Percentiles rank a stretch among this genome's conserved stretches.
These are phyloP conservation scores for Nezara viridula DNA, from an alignment of 2,888 invertebrate species.

Conservation along the genomic window DNA sequence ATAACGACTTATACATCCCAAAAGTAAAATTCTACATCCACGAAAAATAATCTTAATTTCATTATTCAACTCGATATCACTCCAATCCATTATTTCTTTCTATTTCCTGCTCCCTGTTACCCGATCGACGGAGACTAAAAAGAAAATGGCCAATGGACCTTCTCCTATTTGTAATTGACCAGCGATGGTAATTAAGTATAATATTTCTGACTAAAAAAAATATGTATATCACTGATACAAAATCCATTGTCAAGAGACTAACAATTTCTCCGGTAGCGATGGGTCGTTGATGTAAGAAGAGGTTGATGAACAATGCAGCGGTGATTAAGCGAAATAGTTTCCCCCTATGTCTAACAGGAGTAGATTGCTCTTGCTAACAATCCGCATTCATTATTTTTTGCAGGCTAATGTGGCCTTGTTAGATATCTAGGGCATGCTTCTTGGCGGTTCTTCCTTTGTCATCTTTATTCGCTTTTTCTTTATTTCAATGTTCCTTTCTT, in stretches of 20 bases:
- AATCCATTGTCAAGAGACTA: neutral
- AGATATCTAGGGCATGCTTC: constrained; percentile 8
- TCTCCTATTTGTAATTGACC: neutral
- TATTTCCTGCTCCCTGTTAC: too few relatives aligned
- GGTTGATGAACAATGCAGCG: neutral
- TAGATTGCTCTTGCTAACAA: constrained; percentile 25
- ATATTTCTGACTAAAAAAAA: neutral
- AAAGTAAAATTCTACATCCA: too few relatives aligned
- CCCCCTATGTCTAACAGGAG: neutral
- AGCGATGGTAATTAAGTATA: neutral
- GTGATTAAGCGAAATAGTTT: constrained; percentile 34
- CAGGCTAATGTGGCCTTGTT: neutral
- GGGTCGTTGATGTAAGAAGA: neutral
- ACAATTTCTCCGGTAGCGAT: neutral
- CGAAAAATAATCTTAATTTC: too few relatives aligned
- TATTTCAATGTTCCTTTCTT: neutral
- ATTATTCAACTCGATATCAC: too few relatives aligned
- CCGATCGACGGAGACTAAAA: too few relatives aligned
- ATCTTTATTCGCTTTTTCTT: neutral
- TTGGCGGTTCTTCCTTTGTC: neutral
- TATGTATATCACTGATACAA: neutral
- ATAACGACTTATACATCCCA: too few relatives aligned
- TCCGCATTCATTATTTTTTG: constrained; percentile 43
- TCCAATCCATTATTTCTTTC: too few relatives aligned
- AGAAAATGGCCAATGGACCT: too few relatives aligned